Evolutionary conservation across 2,888 invertebrate species (phyloP), one percentile per base, ranked within the genome.

Genomic region (Cosmia pyralina): DNA sequence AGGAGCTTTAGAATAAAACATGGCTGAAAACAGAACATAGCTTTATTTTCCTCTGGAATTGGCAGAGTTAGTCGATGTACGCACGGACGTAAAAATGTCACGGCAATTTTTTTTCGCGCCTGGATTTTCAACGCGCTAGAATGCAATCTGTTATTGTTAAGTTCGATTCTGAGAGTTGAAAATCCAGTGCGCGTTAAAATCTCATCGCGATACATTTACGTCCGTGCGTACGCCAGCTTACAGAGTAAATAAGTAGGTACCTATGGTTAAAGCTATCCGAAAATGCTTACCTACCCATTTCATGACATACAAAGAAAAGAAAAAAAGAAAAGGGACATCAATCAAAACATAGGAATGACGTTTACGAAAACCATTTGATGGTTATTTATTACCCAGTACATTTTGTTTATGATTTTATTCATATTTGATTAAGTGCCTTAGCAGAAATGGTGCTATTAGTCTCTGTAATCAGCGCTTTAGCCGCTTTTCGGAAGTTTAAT

Each of bases 291-390:
- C 3, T 22, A 28, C 46, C 11, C 11, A 13, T 59, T 44, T 50
- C 44, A 46, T 17, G 41, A 17, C 13, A n/a, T n/a, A n/a, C n/a
- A n/a, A n/a, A n/a, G n/a, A n/a, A n/a, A n/a, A n/a, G n/a, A n/a
- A n/a, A n/a, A n/a, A n/a, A n/a, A n/a, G n/a, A n/a, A n/a, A n/a
- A 17, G 15, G 10, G 11, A 44, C 48, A 64, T 75, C 28, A 75
- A 76, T 75, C 64, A 64, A 38, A 48, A 11, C 3, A 8, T n/a
- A 53, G 69, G 44, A 44, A 34, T 67, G 19, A 38, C 34, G n/a
- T 50, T 38, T 65, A 38, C 38, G 4, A 17, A 41, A 48, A 48
- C 17, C 19, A 17, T 48, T 48, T 0, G 7, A 48, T 48, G 19
- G 17, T 0, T 52, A 0, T 17, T 0, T 52, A 0, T 17, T 52